Conservation (phyloP, 2,888 invertebrate species). For the Pseudoips prasinana region DNA sequence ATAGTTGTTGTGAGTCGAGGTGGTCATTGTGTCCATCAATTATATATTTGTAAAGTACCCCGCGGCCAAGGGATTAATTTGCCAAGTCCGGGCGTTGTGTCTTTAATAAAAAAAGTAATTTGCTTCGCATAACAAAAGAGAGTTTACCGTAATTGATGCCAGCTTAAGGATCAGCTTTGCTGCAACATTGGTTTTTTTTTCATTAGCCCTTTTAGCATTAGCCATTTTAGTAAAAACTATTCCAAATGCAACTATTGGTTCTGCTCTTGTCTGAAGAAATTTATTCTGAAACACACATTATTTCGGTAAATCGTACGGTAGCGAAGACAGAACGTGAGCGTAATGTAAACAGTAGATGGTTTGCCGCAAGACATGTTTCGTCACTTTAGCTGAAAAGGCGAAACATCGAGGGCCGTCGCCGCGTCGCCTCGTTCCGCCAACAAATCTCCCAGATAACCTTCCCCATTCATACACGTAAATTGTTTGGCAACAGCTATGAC, state of each 20-base stretch:
- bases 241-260: slow-evolving; percentile 36
- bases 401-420: slow-evolving; percentile 41
- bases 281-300: slow-evolving; percentile 57
- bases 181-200: too few species aligned
- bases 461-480: slow-evolving; percentile 44
- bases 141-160: too few species aligned
- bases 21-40: too few species aligned
- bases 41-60: too few species aligned
- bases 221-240: too few species aligned
- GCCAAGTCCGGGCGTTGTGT: too few species aligned
- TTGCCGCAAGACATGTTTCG: slow-evolving; percentile 64
- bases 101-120: too few species aligned
- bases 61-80: too few species aligned
- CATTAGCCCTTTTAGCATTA: too few species aligned
- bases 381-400: slow-evolving; percentile 66
- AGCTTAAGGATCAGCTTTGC: too few species aligned
- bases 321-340: slow-evolving; percentile 51
- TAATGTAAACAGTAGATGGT: slow-evolving; percentile 55
- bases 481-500: slow-evolving; percentile 37
- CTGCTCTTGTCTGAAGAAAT: slow-evolving; percentile 38
- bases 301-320: slow-evolving; percentile 45
- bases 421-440: slow-evolving; percentile 43
- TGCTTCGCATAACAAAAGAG: too few species aligned
- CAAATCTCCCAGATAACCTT: slow-evolving; percentile 51
- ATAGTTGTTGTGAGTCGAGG: too few species aligned